Base-by-base conservation (phyloP, 2,113 vertebrate genomes). In the Turdus rufiventris region DNA sequence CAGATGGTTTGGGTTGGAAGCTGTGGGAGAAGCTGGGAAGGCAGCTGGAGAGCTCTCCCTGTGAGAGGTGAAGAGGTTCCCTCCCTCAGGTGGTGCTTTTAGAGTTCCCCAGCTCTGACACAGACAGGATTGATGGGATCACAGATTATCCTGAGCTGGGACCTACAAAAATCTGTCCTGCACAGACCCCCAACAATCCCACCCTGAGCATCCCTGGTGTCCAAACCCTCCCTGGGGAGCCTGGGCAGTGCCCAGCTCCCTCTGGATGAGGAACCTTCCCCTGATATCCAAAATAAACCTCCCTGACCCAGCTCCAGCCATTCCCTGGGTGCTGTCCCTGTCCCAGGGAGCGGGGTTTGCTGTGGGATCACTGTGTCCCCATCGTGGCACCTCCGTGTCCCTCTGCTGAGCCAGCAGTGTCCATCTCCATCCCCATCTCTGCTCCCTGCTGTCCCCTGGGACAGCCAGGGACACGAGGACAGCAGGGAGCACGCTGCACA, bases 51-150 rank as follows among this genome's bases (percentile, higher is more conserved):
- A 77, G 38, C 42, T 87, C 26, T 89, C 18, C 11, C 19, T 74
- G 85, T 20, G 38, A 26, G 70, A 78, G 38, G 65, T 54, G 78
- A 61, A 38, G 89, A 82, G 66, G 34, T 93, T 51, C 78, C 73
- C 77, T 36, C 14, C 60, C 57, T 78, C 26, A 38, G 56, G 34
- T 29, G 53, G 13, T 28, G 58, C 7, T 71, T 86, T 73, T 8
- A 29, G 12, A 75, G 56, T 28, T 84, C 42, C 47, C 28, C 66
- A 33, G 42, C 14, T 78, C 38, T 78, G 60, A 31, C 4, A 2
- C 26, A 50, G 74, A 2, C 28, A 43, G 38, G 14, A 85, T 77
- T 53, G 4, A 8, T 5, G 40, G 62, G n/a, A 33, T 53, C 84
- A 19, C 8, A 15, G 50, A 36, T 9, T 23, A 6, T 50, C 50